Evolutionary conservation across 1,140 invertebrate species (phyloP), one percentile per base, ranked within the genome.

Genomic region (Drosophila tropicalis): DNA sequence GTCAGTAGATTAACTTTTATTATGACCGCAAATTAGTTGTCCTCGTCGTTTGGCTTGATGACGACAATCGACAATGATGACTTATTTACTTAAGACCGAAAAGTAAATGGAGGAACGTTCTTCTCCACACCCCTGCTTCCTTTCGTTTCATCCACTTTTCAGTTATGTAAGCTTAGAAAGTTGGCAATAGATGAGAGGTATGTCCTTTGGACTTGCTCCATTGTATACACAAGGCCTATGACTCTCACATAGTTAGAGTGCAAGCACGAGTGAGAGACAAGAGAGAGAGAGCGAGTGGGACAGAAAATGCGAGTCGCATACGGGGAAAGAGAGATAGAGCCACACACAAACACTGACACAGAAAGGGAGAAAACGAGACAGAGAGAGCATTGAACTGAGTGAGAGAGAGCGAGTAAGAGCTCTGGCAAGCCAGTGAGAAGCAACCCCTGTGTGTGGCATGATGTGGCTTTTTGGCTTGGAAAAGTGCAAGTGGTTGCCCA

Each of bases 21-120:
- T 91, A 91, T 91, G 82, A 90, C 90, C 90, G 86, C 90, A 91
- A 91, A 91, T 91, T 91, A 91, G 90, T 91, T 91, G 90, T 91
- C 85, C 84, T 90, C 76, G 72, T 75, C 83, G 83, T 63, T 76
- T 58, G 56, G 56, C 84, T 80, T 89, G 84, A 89, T 89, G 84
- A 89, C 84, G 84, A 89, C 85, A 89, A 87, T 83, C 85, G 84
- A 85, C 84, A 84, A 89, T 84, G 84, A 90, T 89, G 84, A 84
- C 84, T 89, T 89, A 89, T 89, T 89, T 87, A 87, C 84, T 87
- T 55, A 39, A 58, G 62, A 41, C 63, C 56, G 67, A 9, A 62
- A 62, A 61, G 73, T 65, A 78, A 72, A 62, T 67, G 64, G 69
- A 54, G 64, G 36, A 60, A 72, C 47, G 62, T 68, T 34, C 32